Evolutionary conservation across 2,113 vertebrate species (phyloP).

Genomic region (Gymnarchus niloticus): DNA sequence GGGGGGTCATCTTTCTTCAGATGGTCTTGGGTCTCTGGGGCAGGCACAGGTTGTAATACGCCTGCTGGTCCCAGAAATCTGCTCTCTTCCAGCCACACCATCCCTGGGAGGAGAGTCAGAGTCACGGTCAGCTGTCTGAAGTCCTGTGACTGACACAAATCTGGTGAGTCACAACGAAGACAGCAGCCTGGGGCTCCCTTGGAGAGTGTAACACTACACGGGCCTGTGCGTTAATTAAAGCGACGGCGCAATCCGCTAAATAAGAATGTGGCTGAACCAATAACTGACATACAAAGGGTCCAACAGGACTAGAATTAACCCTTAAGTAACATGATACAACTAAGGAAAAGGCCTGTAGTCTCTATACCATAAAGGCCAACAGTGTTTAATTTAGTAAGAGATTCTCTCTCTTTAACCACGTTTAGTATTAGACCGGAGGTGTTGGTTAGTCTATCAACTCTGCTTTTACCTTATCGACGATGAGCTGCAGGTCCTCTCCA

Average conservation of each 20-base stretch:
- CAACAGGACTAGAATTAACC: too few species aligned
- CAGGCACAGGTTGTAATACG: constrained; percentile 93
- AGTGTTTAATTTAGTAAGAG: too few species aligned
- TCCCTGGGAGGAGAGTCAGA: constrained; percentile 63
- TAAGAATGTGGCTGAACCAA: background rate
- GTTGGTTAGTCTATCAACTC: too few species aligned
- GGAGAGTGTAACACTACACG: background rate
- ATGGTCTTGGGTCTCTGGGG: constrained; percentile 78
- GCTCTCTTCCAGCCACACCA: constrained; percentile 96
- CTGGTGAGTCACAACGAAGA: background rate
- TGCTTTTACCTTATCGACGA: constrained; percentile 81
- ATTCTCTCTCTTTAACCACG: too few species aligned
- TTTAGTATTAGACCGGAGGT: too few species aligned
- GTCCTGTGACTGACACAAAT: background rate
- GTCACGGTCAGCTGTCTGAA: background rate
- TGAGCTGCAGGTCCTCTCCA: constrained; percentile 79
- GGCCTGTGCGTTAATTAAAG: too few species aligned
- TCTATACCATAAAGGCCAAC: too few species aligned
- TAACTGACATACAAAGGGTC: too few species aligned
- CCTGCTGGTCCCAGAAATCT: constrained; percentile 88
- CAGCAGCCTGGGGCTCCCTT: background rate
- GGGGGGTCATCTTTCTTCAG: constrained; percentile 48
- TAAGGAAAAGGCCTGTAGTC: too few species aligned
- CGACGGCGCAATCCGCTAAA: background rate
- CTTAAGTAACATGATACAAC: too few species aligned